Evolutionary conservation across 2,888 invertebrate genomes (phyloP), one percentile per base, ranked within the genome.

Genomic region (Polyommatus iphigenia): DNA sequence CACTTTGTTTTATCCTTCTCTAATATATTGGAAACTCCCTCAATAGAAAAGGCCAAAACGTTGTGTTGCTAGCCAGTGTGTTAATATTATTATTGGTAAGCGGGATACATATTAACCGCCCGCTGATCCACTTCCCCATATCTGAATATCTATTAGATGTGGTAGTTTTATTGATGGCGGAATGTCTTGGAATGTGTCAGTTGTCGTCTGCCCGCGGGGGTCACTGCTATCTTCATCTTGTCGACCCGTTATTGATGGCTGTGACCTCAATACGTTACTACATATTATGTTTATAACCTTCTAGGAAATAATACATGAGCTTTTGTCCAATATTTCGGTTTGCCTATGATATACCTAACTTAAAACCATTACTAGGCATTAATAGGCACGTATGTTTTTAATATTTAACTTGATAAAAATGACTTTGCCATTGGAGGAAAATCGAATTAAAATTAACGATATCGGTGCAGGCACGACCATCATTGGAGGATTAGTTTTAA

Each of bases 171-270:
- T 24, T 62, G 62, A 62, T 62, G 62, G 10, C 10, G 24, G 24
- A 62, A 62, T 62, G 24, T 24, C 10, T 8, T 62, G 62, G 62
- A 62, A 62, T 62, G 62, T 62, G 62, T 13, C 62, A 62, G 62
- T 62, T 78, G 80, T 80, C 80, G 80, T 79, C 71, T 54, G 78
- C 54, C 54, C 71, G 41, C 67, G 79, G 82, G 80, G 80, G 24
- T 24, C 62, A 10, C 24, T 24, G 24, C 24, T 62, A 62, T 62
- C 62, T 62, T 62, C 62, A 62, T 62, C 62, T 62, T 4, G 24
- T 13, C 62, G 62, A 20, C 59, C 59, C 59, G 20, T 62, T 62
- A 62, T 62, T 62, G 24, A 62, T 62, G 13, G 24, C 20, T 62
- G 8, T 62, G 62, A 62, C 62, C 24, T 62, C 20, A 10, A 24